Conservation (phyloP, 2,113 vertebrate genomes). For the Taxidea taxus region DNA sequence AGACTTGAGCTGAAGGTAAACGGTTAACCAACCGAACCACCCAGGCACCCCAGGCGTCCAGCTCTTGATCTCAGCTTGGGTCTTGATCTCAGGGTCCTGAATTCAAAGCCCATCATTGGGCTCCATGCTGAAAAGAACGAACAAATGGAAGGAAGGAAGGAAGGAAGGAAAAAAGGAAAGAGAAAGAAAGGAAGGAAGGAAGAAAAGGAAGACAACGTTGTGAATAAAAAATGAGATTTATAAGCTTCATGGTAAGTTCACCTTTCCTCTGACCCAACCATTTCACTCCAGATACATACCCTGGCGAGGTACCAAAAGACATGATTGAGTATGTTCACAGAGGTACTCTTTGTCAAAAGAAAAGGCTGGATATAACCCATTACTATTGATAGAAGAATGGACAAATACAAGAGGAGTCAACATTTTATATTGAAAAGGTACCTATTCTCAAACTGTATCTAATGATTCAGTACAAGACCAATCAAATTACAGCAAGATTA, state of each 20-base stretch:
- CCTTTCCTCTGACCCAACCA: neutral
- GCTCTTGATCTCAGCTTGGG: too few relatives aligned
- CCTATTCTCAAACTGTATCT: neutral
- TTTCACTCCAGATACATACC: neutral
- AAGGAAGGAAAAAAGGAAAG: fast-evolving
- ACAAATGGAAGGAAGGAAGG: neutral
- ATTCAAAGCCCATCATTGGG: too few relatives aligned
- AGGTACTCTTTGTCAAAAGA: neutral
- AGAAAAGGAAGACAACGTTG: neutral
- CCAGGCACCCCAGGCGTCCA: too few relatives aligned
- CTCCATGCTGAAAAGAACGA: too few relatives aligned
- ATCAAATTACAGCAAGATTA: neutral
- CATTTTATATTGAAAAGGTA: neutral
- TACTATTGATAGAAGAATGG: neutral
- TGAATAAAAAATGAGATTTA: neutral
- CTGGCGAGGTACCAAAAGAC: neutral
- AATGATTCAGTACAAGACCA: neutral
- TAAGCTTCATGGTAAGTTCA: neutral
- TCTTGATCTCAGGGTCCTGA: too few relatives aligned
- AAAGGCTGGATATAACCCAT: neutral
- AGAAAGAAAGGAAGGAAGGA: neutral
- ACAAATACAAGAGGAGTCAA: neutral
- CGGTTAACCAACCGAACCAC: too few relatives aligned
- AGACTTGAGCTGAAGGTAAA: too few relatives aligned
- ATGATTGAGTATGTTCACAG: neutral